A percentile compares a stretch with the other conserved stretches of the same genome.
Conservation (phyloP, 2,888 invertebrate genomes). For the Sympetrum striolatum region DNA sequence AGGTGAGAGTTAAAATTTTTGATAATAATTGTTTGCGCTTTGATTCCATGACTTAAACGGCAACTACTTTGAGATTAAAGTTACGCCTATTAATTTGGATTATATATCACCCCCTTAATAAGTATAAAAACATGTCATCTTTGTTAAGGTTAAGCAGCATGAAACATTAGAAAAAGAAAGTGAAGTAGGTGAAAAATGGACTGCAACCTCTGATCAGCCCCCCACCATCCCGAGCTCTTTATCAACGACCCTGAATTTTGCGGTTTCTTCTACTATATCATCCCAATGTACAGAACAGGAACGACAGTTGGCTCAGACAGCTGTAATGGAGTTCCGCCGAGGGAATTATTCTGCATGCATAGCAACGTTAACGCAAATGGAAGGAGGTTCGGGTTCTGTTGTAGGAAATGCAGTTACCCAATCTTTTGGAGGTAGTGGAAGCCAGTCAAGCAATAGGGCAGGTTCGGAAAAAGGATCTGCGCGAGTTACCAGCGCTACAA, state of each 20-base stretch:
- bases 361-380: constrained; percentile 70
- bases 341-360: constrained; percentile 70
- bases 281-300: constrained; percentile 59
- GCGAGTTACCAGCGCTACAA: constrained; percentile 49
- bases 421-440: not conserved
- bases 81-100: not conserved
- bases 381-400: constrained; percentile 53
- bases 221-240: not conserved
- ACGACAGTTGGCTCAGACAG: constrained; percentile 67
- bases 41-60: too few relatives aligned
- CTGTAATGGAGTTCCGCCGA: constrained; percentile 68
- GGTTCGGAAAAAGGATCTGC: not conserved
- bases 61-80: too few relatives aligned
- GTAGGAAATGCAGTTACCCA: not conserved
- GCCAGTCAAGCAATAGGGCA: not conserved
- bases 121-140: not conserved
- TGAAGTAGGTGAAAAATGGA: constrained; percentile 19
- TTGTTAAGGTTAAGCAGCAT: not conserved
- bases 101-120: not conserved
- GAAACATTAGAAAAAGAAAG: constrained; percentile 3
- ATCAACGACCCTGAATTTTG: not conserved
- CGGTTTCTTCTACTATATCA: not conserved
- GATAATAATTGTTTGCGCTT: not conserved
- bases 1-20: not conserved
- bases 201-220: not conserved